A percentile compares a stretch with the other conserved stretches of the same genome.
Evolutionary conservation across 2,113 vertebrate species (phyloP).

Genomic region (Zosterops borbonicus): DNA sequence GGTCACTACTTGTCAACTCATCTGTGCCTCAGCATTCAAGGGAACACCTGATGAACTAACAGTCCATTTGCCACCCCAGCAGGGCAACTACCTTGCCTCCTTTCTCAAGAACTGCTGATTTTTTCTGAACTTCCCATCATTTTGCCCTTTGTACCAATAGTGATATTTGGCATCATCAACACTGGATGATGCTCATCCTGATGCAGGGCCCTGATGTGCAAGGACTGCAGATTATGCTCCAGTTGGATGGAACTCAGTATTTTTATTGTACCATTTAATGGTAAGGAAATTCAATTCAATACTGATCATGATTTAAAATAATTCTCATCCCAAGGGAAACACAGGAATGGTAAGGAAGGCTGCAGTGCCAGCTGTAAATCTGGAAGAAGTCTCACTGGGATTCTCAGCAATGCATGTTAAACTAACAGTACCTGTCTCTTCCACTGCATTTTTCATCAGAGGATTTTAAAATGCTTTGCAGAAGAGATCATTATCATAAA

Average conservation of each 20-base stretch:
- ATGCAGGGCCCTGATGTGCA: not conserved
- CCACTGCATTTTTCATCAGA: not conserved
- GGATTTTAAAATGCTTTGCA: not conserved
- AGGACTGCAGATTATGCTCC: not conserved
- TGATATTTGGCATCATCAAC: not conserved
- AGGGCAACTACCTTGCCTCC: not conserved
- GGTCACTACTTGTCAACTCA: no score
- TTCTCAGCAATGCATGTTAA: not conserved
- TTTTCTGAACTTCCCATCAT: not conserved
- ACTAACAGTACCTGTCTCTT: not conserved
- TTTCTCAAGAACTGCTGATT: not conserved
- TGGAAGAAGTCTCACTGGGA: not conserved
- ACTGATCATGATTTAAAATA: not conserved
- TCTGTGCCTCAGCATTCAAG: not conserved
- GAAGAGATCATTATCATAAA: not conserved
- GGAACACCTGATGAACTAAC: not conserved
- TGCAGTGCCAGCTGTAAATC: not conserved
- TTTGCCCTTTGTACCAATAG: not conserved
- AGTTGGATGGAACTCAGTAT: not conserved
- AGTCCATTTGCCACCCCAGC: not conserved
- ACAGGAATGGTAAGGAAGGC: not conserved
- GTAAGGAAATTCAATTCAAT: not conserved
- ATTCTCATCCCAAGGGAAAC: not conserved
- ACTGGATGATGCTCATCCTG: not conserved
- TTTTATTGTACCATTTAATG: not conserved